Conservation (phyloP, 2,113 vertebrate species). For the Oncorhynchus gorbuscha region DNA sequence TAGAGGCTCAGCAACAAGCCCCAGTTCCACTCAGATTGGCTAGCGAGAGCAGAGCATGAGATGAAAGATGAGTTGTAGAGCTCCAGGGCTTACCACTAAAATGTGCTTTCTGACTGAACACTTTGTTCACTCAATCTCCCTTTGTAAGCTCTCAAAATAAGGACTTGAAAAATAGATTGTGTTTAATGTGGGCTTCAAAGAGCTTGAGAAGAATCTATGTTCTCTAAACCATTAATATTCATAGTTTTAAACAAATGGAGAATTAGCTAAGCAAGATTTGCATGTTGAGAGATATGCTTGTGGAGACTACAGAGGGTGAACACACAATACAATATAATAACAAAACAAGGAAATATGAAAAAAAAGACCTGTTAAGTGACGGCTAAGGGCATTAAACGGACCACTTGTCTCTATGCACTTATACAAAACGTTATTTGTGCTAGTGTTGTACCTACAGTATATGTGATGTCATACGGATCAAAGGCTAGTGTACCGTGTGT, state of each 20-base stretch:
- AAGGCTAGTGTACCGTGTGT: too few relatives aligned
- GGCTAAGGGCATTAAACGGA: neutral
- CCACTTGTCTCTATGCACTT: neutral
- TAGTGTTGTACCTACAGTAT: too few relatives aligned
- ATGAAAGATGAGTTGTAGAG: constrained; percentile 57
- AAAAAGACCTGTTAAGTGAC: neutral
- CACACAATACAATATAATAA: neutral
- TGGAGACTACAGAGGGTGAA: constrained; percentile 2
- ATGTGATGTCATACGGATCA: too few relatives aligned
- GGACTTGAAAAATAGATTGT: constrained; percentile 44
- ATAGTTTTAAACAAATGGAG: constrained; percentile 35
- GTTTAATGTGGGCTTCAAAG: constrained; percentile 47
- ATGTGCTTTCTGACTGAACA: constrained; percentile 52
- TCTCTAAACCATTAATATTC: constrained; percentile 48
- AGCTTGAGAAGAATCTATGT: neutral
- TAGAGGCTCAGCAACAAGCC: constrained; percentile 46
- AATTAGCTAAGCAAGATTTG: constrained; percentile 20
- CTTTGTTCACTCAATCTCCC: constrained; percentile 59
- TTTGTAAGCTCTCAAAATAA: constrained; percentile 55
- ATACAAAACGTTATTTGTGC: too few relatives aligned
- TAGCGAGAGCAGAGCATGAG: constrained; percentile 16
- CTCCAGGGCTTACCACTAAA: constrained; percentile 43
- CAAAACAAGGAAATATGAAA: neutral
- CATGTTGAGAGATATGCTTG: neutral
- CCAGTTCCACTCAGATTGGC: constrained; percentile 23